Evolutionary conservation across 2,797 vertebrate species (phyloP), one percentile per base, ranked within the genome.

Genomic region (Sebastiscus albofasciatus): DNA sequence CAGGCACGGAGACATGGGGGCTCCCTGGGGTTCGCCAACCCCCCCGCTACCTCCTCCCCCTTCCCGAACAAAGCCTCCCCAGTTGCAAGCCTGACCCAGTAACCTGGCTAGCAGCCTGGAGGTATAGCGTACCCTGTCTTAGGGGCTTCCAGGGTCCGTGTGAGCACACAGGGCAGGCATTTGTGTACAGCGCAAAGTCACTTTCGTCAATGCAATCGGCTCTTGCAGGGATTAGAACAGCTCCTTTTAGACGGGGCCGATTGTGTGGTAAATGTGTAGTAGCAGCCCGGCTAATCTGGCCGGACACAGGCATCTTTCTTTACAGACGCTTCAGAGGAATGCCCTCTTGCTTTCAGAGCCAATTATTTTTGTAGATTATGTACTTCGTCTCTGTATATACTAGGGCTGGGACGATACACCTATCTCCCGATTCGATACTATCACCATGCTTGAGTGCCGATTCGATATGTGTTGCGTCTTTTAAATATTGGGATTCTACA

Each of bases 11-110:
- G 86, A 86, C 76, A 82, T 70, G 75, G 84, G 90, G 90, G 91
- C 79, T 94, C 93, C 91, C 93, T 85, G 79, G 91, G 92, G 93
- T 94, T 93, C 54, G 60, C 83, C 90, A 84, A 65, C 88, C 88
- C 90, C 92, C 86, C 77, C 11, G 8, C 14, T 62, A 67, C 90
- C 85, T 79, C 87, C 84, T 87, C 91, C 89, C 85, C 85, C 85
- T 76, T 81, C 79, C 67, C 82, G 84, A 95, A 96, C 94, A 96
- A 95, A 95, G 93, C 94, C 71, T 92, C 88, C 92, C 92, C 95
- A 95, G 95, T 95, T 89, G 87, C 81, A 72, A 88, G 90, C 90
- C 87, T 96, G 95, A 95, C 95, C 96, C 95, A 96, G 93, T 96
- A 95, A 96, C 95, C 94, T 94, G 93, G 90, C 91, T 85, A 84